A percentile compares a stretch with the other conserved stretches of the same genome.
Evolutionary conservation across 1,140 invertebrate genomes (phyloP).

Genomic region (Papilio glaucus): DNA sequence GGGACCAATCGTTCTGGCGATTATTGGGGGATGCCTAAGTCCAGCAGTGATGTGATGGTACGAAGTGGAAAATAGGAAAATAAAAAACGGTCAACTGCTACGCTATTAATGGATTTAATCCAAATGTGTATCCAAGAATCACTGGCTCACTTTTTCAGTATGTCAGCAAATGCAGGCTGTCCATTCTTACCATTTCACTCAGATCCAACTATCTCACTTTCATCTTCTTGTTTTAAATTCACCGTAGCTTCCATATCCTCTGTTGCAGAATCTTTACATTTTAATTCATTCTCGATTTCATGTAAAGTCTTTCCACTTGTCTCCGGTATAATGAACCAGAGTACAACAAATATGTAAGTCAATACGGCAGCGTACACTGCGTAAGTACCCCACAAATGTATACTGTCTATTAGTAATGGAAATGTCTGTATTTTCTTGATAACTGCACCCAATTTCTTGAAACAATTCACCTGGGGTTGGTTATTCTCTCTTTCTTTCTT

Average conservation of each 20-base stretch:
- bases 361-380: conserved; percentile 52
- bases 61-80: background rate
- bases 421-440: conserved; percentile 52
- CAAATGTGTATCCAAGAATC: too few species aligned
- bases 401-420: conserved; percentile 43
- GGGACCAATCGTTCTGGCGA: too few species aligned
- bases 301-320: conserved; percentile 67
- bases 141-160: too few species aligned
- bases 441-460: background rate
- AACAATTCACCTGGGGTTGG: background rate
- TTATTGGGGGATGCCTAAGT: too few species aligned
- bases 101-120: background rate
- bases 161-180: background rate
- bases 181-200: background rate
- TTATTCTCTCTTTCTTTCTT: conserved; percentile 24
- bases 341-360: conserved; percentile 48
- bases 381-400: conserved; percentile 59
- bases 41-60: too few species aligned
- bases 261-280: conserved; percentile 16
- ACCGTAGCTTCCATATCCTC: conserved; percentile 12
- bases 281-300: conserved; percentile 68
- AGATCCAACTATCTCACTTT: background rate
- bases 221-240: conserved; percentile 1
- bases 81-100: background rate
- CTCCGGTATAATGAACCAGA: conserved; percentile 63